Base-by-base conservation (phyloP, 2,797 vertebrate species). In the Microhierax caerulescens region DNA sequence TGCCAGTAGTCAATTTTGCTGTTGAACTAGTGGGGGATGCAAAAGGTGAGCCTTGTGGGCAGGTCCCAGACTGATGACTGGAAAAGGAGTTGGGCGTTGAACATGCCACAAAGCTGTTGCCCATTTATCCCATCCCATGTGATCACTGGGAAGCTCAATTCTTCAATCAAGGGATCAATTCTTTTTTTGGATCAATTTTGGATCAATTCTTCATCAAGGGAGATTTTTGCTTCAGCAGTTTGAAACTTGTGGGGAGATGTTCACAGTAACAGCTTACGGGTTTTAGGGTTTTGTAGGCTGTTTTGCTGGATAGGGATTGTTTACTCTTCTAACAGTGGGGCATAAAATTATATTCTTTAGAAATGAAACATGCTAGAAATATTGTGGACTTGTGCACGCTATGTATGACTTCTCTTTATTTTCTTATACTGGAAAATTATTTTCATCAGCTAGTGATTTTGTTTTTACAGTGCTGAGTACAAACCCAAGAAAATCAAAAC, bases 401-500 rank as follows among this genome's bases (percentile, higher is more conserved):
- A 0, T 36, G 13, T 69, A 1, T 53, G 61, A 60, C 11, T 86
- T 61, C 16, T 64, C 17, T 48, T 59, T 65, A 39, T 75, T 72
- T 74, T 41, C 15, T 41, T 41, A 3, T 43, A 36, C 25, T 61
- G 37, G 50, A 68, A 81, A 79, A 70, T 13, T n/a, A 10, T 96
- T 94, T 88, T 95, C 50, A 94, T 96, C 72, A 88, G 48, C 78
- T 83, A 23, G n/a, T 95, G 32, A 92, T 83, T 91, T 61, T 94
- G 30, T 85, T 96, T 91, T 97, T 98, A 91, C 95, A 99, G 99
- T 90, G 97, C 95, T 97, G 99, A 99, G 65, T 99, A 98, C 97
- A 99, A 99, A 96, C 98, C 98, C 91, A 98, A 98, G 98, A 99
- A 99, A 98, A 98, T 99, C 72, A 99, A 99, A 98, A 98, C 98